Evolutionary conservation across 2,888 invertebrate genomes (phyloP), one percentile per base, ranked within the genome.

Genomic region (Diabrotica balteata): DNA sequence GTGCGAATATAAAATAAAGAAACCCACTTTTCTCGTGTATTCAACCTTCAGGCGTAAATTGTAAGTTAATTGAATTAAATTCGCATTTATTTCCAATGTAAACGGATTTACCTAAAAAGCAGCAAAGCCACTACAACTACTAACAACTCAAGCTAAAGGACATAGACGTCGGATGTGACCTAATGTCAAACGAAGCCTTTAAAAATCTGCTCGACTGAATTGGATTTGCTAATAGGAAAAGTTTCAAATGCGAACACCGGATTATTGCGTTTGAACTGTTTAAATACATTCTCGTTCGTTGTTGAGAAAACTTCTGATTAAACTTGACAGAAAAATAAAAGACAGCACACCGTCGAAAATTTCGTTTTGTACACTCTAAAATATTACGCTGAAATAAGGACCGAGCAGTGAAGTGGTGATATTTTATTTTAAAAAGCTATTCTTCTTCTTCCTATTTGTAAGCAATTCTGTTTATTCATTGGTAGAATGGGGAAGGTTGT

Each of bases 141-240:
- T 57, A 64, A 64, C 58, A 63, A 58, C 32, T 54, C 43, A 32
- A 11, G 49, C 10, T 59, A 57, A 57, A 17, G 55, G 55, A 57
- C 45, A 57, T 57, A 68, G 57, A 60, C 60, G 66, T 69, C 69
- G 62, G 72, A 71, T 69, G 75, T 76, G 75, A 76, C 77, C 74
- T 73, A 72, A 75, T 76, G 78, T 76, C 77, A 75, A 75, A 72
- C 68, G 78, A 78, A 78, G 75, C 78, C 77, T 63, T 57, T 69
- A 63, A 67, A 68, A 69, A 66, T 59, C 67, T 44, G 52, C 67
- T 61, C 59, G 62, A 66, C 65, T 65, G 70, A 72, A 72, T 72
- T 68, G 70, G 72, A 72, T 72, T 72, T 72, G 65, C 73, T 74
- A 74, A 75, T 73, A 69, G 74, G 66, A 64, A 63, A 68, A 65